Base-by-base conservation (phyloP, 2,113 vertebrate species). In the Phalacrocorax carbo region DNA sequence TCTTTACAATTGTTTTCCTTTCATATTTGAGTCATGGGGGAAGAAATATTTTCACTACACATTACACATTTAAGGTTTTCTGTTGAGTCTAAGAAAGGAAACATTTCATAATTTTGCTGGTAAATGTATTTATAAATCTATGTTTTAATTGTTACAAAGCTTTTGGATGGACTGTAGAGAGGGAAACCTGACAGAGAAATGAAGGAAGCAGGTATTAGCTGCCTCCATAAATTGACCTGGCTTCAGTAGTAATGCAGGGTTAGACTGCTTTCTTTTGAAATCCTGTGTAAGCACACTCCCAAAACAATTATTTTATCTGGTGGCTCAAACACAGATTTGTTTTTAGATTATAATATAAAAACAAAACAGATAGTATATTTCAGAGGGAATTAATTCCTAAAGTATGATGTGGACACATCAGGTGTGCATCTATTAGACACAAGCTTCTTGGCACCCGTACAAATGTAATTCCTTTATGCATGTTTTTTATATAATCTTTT, bases 361-460 rank as follows among this genome's bases (percentile, higher is more conserved):
- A 61, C 21, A 90, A 87, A 77, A 11, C 13, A 44, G 9, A 19
- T 5, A 36, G 3, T 10, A 2, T 48, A 49, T 84, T 86, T 86
- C 86, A 91, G 69, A 78, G 23, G 65, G 13, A 75, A 70, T 42
- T 3, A 60, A 40, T 51, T 77, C 8, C 16, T 86, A 11, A 68
- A 65, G 1, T 34, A 29, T 57, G 14, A 46, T 46, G 15, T n/a
- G 17, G 18, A 21, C 49, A 21, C 20, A 81, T 42, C 16, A 86
- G 15, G 8, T 62, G 22, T 64, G 4, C 25, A 57, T 48, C 27
- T 22, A 40, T 29, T 36, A 44, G 6, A 11, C 4, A 0, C 15
- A 68, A 71, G 11, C 3, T 79, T 89, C 73, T 68, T 83, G 42
- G 42, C 51, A 90, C 3, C 3, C 0, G 0, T 48, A 13, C 1